Evolutionary conservation across 1,140 invertebrate species (phyloP), one percentile per base, ranked within the genome.

Genomic region (Agrilus planipennis): DNA sequence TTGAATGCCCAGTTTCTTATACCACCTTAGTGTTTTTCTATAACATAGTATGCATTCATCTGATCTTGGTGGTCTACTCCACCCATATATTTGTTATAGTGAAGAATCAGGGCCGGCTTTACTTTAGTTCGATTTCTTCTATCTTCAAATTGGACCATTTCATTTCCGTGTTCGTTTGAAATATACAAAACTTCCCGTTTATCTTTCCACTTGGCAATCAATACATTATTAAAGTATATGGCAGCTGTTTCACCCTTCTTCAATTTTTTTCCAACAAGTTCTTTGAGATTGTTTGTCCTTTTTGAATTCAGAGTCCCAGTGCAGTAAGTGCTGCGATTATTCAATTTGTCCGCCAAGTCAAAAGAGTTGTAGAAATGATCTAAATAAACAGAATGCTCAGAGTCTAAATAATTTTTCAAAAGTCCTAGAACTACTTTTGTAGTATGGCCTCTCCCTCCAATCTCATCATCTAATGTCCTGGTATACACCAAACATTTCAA

Each of bases 191-290:
- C 47, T 29, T 52, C 53, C 25, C 52, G 43, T 25, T 61, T 60
- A 38, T 62, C 56, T 21, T 42, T 49, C 58, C 62, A 63, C 50
- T 64, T 63, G n/a, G 46, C 46, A 14, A 63, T 44, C 44, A 49
- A 39, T 30, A 49, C 39, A 10, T 32, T 41, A 41, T 51, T 41
- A 12, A 54, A 49, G 44, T 58, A 53, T 30, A 46, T 46, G 6
- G 46, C 50, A 21, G 58, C 40, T 31, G 51, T 46, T 36, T 62
- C 51, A 34, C 60, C 55, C 29, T 42, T 47, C n/a, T 53, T 50
- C 57, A 37, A 58, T 44, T 37, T 60, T 64, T 34, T 15, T 35
- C 40, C 38, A 12, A 50, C 43, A 2, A 64, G 48, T 42, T 52
- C 12, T 27, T 27, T 29, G 15, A 25, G 25, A 12, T 6, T n/a